Conservation (phyloP, 2,888 invertebrate species). For the Dromius quadrimaculatus region DNA sequence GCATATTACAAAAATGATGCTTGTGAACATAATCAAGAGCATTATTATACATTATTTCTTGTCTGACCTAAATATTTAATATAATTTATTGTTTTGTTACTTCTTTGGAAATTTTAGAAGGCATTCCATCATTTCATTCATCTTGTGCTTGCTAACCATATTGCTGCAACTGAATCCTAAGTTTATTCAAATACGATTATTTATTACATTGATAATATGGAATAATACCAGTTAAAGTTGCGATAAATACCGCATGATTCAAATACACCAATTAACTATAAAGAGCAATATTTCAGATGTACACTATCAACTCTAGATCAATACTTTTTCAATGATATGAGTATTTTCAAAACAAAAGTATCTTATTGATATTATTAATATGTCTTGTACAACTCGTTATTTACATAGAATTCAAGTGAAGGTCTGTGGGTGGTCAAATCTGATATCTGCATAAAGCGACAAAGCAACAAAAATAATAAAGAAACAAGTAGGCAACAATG, state of each 20-base stretch:
- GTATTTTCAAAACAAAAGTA: neutral
- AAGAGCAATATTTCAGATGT: too few species aligned
- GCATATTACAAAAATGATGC: neutral
- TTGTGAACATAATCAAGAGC: neutral
- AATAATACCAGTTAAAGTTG: neutral
- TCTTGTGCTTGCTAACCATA: too few species aligned
- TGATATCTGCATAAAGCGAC: constrained; percentile 1
- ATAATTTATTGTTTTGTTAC: neutral
- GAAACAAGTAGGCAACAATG: neutral
- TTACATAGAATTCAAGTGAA: neutral
- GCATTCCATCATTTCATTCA: too few species aligned
- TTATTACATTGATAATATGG: neutral
- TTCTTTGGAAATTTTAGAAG: too few species aligned
- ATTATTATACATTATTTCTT: neutral
- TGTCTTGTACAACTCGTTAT: neutral
- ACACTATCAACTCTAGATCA: too few species aligned
- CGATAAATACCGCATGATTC: neutral
- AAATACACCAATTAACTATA: too few species aligned
- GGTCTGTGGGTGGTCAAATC: neutral
- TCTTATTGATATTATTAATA: neutral
- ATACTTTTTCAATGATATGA: too few species aligned
- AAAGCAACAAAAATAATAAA: constrained; percentile 4
- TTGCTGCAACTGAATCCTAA: too few species aligned
- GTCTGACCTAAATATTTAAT: neutral
- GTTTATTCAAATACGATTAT: too few species aligned